A percentile compares a stretch with the other conserved stretches of the same genome.
Evolutionary conservation across 2,888 invertebrate genomes (phyloP).

Genomic region (Terebella lapidaria): DNA sequence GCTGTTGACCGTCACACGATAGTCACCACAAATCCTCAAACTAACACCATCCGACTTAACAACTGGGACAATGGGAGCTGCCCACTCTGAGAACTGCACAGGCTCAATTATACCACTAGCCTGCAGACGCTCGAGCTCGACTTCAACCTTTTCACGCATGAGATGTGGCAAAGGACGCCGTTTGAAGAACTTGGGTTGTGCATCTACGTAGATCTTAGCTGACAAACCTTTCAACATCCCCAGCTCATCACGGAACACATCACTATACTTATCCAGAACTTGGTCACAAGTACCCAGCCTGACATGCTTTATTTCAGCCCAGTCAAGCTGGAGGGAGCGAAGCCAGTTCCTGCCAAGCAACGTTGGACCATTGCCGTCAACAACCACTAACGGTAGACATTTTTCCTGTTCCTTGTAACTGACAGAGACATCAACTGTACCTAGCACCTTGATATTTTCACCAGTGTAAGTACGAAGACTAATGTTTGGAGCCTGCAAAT

Average conservation of each 20-base stretch:
- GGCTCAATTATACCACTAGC: neutral
- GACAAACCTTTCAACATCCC: neutral
- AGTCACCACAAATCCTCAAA: slow-evolving; percentile 22
- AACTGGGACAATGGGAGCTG: slow-evolving; percentile 14
- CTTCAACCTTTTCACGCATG: too few species aligned
- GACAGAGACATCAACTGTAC: neutral
- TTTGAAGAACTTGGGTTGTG: neutral
- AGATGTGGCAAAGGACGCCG: neutral
- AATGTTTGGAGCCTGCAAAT: neutral
- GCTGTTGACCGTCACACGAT: slow-evolving; percentile 11
- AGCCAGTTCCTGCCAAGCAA: slow-evolving; percentile 1
- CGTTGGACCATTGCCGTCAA: neutral
- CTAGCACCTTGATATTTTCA: neutral
- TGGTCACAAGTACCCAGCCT: neutral
- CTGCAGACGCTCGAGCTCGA: too few species aligned
- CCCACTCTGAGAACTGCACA: neutral
- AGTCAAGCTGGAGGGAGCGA: neutral
- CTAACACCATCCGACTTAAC: slow-evolving; percentile 12
- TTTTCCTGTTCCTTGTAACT: neutral
- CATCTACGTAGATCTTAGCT: neutral
- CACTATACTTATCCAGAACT: neutral
- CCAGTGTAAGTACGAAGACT: neutral
- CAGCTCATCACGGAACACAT: neutral
- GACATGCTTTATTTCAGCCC: neutral
- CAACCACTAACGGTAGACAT: neutral